Evolutionary conservation across 2,113 vertebrate species (phyloP).

Genomic region (Psittacus erithacus): DNA sequence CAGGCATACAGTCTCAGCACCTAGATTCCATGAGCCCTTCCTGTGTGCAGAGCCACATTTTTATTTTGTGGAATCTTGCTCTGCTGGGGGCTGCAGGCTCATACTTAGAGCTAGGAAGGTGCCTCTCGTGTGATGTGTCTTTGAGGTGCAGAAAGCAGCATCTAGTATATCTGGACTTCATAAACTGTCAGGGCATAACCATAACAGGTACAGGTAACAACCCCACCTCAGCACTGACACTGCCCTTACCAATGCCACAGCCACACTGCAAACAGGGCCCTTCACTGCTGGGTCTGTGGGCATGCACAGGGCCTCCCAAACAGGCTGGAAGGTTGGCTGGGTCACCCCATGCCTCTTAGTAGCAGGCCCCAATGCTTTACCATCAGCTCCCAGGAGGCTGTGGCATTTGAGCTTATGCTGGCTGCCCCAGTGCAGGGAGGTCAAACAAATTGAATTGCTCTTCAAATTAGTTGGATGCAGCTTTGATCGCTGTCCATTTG

Average conservation of each 20-base stretch:
- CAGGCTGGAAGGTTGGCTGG: not conserved
- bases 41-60: not conserved
- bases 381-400: not conserved
- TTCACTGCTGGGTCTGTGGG: accelerated
- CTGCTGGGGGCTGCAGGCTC: not conserved
- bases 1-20: not conserved
- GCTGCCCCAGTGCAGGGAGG: conserved; percentile 6
- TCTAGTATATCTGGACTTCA: not conserved
- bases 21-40: not conserved
- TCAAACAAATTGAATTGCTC: conserved; percentile 54
- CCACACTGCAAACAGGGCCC: not conserved
- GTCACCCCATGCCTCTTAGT: not conserved
- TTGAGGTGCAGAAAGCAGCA: not conserved
- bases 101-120: not conserved
- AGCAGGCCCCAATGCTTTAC: not conserved
- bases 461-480: conserved; percentile 16
- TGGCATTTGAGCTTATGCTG: conserved; percentile 2
- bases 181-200: accelerated
- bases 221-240: not conserved
- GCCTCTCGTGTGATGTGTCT: accelerated
- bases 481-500: conserved; percentile 20
- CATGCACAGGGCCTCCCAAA: not conserved
- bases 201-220: not conserved
- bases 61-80: not conserved
- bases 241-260: not conserved